Conservation (phyloP, 2,113 vertebrate genomes). For the Tetrax tetrax region DNA sequence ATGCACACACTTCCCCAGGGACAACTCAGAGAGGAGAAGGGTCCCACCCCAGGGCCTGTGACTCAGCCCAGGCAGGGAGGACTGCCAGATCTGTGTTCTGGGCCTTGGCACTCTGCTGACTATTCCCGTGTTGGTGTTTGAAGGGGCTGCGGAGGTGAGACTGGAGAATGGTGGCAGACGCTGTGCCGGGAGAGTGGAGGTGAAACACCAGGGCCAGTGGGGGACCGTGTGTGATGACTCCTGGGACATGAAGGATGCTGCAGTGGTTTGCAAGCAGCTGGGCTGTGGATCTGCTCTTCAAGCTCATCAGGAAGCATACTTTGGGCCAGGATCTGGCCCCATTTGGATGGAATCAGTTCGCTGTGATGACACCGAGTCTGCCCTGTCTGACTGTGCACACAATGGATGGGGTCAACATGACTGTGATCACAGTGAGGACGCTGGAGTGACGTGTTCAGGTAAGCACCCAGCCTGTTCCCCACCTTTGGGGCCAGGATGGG, state of each 20-base stretch:
- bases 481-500: no score
- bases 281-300: not conserved
- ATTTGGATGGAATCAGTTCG: not conserved
- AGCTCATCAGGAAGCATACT: not conserved
- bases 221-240: not conserved
- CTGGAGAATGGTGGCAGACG: not conserved
- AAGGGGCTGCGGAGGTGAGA: not conserved
- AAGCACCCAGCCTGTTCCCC: not conserved
- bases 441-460: conserved; percentile 12
- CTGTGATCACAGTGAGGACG: not conserved
- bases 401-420: no score
- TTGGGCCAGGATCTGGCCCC: not conserved
- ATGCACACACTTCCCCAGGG: no score
- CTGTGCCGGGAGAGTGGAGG: conserved; percentile 6
- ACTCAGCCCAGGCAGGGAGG: no score
- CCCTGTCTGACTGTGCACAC: not conserved
- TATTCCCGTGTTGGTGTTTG: not conserved
- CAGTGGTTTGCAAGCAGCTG: not conserved
- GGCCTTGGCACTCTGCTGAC: not conserved
- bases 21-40: no score
- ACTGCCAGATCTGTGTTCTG: no score
- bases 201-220: not conserved
- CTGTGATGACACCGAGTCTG: not conserved
- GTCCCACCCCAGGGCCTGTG: no score
- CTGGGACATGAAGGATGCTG: not conserved